Percentiles rank a stretch among this genome's conserved stretches.
These are phyloP conservation scores for Xiphophorus hellerii DNA, from an alignment of 2,113 vertebrate species.

Conservation along the genomic window DNA sequence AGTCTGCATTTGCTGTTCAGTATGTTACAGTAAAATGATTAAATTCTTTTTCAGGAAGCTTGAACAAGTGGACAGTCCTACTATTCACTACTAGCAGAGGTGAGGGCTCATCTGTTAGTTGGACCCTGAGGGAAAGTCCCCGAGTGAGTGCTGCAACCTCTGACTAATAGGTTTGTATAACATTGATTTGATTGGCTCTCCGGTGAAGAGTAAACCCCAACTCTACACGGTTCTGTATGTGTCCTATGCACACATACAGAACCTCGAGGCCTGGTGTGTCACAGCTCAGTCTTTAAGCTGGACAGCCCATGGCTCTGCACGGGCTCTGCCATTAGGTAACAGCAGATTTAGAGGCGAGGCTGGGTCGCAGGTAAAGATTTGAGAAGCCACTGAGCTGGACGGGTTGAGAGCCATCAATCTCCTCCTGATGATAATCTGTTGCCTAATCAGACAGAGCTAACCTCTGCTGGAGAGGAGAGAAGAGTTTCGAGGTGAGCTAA, in stretches of 20 bases:
- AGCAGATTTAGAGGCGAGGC: constrained; percentile 57
- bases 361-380: constrained; percentile 53
- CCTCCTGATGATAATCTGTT: constrained; percentile 75
- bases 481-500: constrained; percentile 33
- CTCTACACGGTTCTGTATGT: background rate
- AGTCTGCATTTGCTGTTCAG: background rate
- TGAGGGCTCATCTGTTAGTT: constrained; percentile 48
- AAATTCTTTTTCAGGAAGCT: constrained; percentile 3
- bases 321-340: constrained; percentile 74
- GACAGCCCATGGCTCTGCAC: constrained; percentile 60
- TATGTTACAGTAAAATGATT: background rate
- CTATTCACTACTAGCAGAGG: constrained; percentile 36
- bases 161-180: constrained; percentile 74
- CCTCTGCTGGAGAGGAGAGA: constrained; percentile 23
- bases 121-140: constrained; percentile 54
- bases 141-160: constrained; percentile 57
- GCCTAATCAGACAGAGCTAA: constrained; percentile 66
- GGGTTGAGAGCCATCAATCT: constrained; percentile 40
- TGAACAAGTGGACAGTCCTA: constrained; percentile 16
- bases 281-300: constrained; percentile 59
- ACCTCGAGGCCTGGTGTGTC: constrained; percentile 20
- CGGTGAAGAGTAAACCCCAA: constrained; percentile 36
- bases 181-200: constrained; percentile 62
- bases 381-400: constrained; percentile 37
- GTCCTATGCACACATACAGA: constrained; percentile 2